Base-by-base conservation (phyloP, 2,797 vertebrate species). In the Rhadinocentrus ornatus region DNA sequence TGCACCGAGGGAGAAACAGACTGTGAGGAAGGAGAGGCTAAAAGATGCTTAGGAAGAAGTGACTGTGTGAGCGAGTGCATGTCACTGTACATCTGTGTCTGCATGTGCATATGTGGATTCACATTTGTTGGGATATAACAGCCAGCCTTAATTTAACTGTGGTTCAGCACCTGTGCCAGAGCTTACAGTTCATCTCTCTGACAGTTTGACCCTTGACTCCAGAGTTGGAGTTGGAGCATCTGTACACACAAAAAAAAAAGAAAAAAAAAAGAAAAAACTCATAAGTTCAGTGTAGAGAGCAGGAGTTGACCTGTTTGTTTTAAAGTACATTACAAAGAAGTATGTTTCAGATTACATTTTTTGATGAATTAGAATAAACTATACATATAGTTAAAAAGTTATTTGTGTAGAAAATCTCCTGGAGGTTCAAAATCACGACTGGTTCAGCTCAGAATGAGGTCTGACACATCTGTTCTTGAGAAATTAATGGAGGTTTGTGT, bases 381-480 rank as follows among this genome's bases (percentile, higher is more conserved):
- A 44, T 52, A 58, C 20, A 59, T 1, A 10, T 59, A 63, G 71
- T 78, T 32, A 32, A 77, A 63, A 77, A 29, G 53, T 54, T 27
- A 2, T 75, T 71, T 50, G 75, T 73, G 71, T 77, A 62, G 26
- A 62, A 55, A 39, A 69, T 72, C 34, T 75, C 37, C 80, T 75
- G 48, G 72, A 75, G 59, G 62, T 68, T 54, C 57, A 35, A 35
- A 44, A 65, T 48, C 71, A 44, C 64, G 76, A 71, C 74, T 83
- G 78, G 73, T 64, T 77, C 1, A n/a, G 69, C 70, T 57, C 82
- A 71, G 74, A 31, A 20, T 20, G 69, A 68, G 54, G 65, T 61
- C 77, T 84, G 83, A 84, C 89, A 90, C 91, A 91, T 92, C 89
- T 92, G 92, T 89, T 92, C 69, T 81, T 75, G 80, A 90, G 84